These are phyloP conservation scores for Dicerorhinus sumatrensis DNA, from an alignment of 2,113 vertebrate species.

Conservation along the genomic window DNA sequence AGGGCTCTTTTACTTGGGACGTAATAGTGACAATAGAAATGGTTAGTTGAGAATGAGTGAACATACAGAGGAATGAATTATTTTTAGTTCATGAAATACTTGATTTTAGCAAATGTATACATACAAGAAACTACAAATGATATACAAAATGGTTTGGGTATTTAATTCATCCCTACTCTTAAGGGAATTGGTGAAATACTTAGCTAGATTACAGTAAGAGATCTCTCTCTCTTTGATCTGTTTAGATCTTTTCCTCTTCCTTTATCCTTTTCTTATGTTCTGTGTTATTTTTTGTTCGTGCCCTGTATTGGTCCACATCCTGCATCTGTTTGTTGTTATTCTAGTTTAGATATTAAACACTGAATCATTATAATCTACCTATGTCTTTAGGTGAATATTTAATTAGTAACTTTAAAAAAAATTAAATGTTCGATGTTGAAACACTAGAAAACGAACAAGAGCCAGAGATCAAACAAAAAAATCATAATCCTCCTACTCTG, in stretches of 20 bases:
- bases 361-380: neutral
- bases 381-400: neutral
- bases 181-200: neutral
- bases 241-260: neutral
- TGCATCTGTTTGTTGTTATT: neutral
- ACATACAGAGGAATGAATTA: neutral
- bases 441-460: neutral
- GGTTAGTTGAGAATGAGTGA: constrained; percentile 1
- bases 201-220: neutral
- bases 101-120: constrained; percentile 31
- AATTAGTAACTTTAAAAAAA: neutral
- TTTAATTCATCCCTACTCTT: neutral
- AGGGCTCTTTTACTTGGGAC: neutral
- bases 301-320: neutral
- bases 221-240: neutral
- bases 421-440: neutral
- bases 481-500: neutral
- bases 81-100: neutral
- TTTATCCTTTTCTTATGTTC: neutral
- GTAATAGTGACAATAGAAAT: neutral
- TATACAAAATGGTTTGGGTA: neutral
- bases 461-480: neutral
- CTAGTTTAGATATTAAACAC: neutral
- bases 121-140: neutral
- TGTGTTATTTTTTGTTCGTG: neutral